A percentile compares a stretch with the other conserved stretches of the same genome.
Conservation (phyloP, 2,888 invertebrate species). For the Pheosia tremula region DNA sequence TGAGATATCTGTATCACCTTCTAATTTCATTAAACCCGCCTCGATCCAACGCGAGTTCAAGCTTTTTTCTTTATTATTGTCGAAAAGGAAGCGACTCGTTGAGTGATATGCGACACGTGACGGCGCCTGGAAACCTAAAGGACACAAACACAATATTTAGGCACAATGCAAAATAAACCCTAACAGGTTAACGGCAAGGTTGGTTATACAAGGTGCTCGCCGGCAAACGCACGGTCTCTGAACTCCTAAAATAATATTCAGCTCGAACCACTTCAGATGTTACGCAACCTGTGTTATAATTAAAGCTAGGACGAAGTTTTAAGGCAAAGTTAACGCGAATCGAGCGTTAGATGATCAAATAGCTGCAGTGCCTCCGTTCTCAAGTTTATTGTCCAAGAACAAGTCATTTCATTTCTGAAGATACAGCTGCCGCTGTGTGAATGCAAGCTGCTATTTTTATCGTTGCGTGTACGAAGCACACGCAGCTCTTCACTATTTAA, state of each 20-base stretch:
- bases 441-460: conserved; percentile 16
- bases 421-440: conserved; percentile 9
- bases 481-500: background rate
- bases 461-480: background rate
- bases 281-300: conserved; percentile 80
- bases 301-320: conserved; percentile 72
- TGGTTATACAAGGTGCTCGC: conserved; percentile 44
- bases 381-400: conserved; percentile 2
- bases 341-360: conserved; percentile 35
- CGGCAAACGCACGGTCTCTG: conserved; percentile 65
- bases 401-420: conserved; percentile 15
- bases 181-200: conserved; percentile 56
- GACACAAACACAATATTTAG: conserved; percentile 49
- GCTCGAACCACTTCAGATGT: conserved; percentile 76
- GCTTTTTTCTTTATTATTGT: conserved; percentile 73
- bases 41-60: conserved; percentile 42
- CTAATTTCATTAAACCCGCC: conserved; percentile 54
- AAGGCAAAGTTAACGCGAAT: conserved; percentile 62
- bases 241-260: conserved; percentile 84
- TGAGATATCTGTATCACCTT: conserved; percentile 44
- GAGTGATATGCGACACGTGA: conserved; percentile 84
- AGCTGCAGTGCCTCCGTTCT: conserved; percentile 6
- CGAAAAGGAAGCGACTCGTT: conserved; percentile 78
- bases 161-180: conserved; percentile 61
- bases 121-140: conserved; percentile 49